A percentile compares a stretch with the other conserved stretches of the same genome.
phyloP scores from a whole-genome alignment of 2,113 vertebrate genomes.

The Alectura lathami region DNA sequence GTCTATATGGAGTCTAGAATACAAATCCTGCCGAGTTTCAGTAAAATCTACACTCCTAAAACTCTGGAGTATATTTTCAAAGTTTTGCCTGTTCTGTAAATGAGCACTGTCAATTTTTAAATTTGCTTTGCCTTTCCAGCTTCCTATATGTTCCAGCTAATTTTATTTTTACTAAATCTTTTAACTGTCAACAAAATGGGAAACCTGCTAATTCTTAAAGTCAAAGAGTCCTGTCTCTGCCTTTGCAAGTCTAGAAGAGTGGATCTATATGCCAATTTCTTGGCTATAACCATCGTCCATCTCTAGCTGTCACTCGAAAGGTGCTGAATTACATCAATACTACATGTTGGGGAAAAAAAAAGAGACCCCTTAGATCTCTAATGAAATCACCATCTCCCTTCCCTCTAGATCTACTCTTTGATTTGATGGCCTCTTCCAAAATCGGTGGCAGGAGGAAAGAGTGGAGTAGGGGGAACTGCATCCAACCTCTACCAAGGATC shows the following conservation, averaged over 20 bases:
- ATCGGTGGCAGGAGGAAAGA: neutral
- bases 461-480: neutral
- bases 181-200: neutral
- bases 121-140: neutral
- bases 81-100: neutral
- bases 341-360: neutral
- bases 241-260: rapidly evolving
- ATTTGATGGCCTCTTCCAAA: conserved; percentile 15
- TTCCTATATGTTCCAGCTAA: neutral
- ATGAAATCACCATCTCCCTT: conserved; percentile 12
- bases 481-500: neutral
- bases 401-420: neutral
- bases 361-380: neutral
- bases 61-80: neutral
- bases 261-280: neutral
- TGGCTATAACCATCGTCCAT: neutral
- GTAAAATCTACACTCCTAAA: neutral
- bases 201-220: neutral
- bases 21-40: neutral
- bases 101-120: neutral
- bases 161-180: neutral
- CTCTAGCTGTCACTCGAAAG: neutral
- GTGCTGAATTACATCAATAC: neutral
- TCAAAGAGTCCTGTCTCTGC: neutral
- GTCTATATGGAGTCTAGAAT: neutral